These are phyloP conservation scores for Alviniconcha marisindica DNA, from an alignment of 1,140 invertebrate species.

Conservation along the genomic window DNA sequence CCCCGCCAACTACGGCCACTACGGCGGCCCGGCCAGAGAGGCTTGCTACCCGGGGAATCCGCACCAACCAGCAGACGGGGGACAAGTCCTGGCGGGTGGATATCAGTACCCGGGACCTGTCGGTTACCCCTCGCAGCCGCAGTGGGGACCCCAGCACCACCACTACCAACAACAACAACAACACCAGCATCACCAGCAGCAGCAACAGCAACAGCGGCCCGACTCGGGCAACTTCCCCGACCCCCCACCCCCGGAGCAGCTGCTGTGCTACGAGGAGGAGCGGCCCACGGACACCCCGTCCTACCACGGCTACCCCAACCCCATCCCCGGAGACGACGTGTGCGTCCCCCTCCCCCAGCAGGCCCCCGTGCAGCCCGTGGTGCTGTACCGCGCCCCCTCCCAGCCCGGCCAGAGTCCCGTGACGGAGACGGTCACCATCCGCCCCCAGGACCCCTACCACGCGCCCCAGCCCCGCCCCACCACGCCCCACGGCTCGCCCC, in stretches of 20 bases:
- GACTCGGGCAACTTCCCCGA: conserved; percentile 37
- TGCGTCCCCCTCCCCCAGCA: conserved; percentile 4
- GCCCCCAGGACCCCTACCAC: neutral
- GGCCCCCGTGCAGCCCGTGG: conserved; percentile 20
- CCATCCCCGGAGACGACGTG: neutral
- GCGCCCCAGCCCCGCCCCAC: neutral
- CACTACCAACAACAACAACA: neutral
- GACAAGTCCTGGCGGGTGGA: neutral
- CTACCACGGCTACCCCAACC: conserved; percentile 27
- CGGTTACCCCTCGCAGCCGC: neutral
- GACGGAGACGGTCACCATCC: conserved; percentile 20
- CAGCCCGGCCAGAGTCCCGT: conserved; percentile 18
- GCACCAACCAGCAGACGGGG: neutral
- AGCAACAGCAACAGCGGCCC: neutral
- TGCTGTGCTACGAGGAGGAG: conserved; percentile 35
- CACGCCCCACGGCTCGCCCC: neutral
- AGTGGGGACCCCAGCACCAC: neutral
- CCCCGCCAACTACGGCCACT: neutral
- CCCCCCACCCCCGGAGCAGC: conserved; percentile 31
- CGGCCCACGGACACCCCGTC: neutral
- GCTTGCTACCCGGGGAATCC: neutral
- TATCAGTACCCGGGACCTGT: neutral
- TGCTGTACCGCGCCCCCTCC: conserved; percentile 30
- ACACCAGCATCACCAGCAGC: neutral
- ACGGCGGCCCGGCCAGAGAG: neutral